Percentiles rank a stretch among this genome's conserved stretches.
Evolutionary conservation across 2,113 vertebrate genomes (phyloP).

Genomic region (Oceanodroma tethys): DNA sequence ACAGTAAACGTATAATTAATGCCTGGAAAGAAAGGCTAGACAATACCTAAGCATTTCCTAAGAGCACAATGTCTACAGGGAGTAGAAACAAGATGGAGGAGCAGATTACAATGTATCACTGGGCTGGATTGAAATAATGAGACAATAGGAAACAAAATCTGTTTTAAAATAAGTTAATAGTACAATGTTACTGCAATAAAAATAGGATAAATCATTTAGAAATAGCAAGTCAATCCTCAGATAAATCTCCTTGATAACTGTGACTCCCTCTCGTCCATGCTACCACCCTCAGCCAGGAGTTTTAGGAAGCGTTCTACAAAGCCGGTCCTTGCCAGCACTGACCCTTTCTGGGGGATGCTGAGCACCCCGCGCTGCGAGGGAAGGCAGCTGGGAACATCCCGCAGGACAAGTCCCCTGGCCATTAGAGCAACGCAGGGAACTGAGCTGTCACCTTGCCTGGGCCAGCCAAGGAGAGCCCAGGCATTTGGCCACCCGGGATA

Average conservation of each 20-base stretch:
- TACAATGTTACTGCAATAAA: neutral
- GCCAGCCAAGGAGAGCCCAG: neutral
- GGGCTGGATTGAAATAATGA: neutral
- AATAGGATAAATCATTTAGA: neutral
- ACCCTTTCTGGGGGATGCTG: neutral
- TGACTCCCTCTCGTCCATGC: neutral
- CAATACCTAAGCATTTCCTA: neutral
- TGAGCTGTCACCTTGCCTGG: neutral
- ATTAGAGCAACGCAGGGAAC: neutral
- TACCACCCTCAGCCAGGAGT: neutral
- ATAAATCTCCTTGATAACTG: neutral
- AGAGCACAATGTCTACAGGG: neutral
- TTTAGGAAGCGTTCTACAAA: neutral
- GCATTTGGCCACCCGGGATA: neutral
- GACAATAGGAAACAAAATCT: neutral
- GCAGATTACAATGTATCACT: neutral
- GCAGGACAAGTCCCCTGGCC: accelerated
- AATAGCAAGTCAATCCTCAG: neutral
- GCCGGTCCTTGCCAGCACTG: neutral
- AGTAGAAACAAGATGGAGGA: neutral
- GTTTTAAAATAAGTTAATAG: neutral
- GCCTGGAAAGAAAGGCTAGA: neutral
- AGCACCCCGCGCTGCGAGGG: accelerated
- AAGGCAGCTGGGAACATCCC: neutral
- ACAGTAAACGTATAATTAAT: neutral